Conservation (phyloP, 2,113 vertebrate species). For the Scomber japonicus region DNA sequence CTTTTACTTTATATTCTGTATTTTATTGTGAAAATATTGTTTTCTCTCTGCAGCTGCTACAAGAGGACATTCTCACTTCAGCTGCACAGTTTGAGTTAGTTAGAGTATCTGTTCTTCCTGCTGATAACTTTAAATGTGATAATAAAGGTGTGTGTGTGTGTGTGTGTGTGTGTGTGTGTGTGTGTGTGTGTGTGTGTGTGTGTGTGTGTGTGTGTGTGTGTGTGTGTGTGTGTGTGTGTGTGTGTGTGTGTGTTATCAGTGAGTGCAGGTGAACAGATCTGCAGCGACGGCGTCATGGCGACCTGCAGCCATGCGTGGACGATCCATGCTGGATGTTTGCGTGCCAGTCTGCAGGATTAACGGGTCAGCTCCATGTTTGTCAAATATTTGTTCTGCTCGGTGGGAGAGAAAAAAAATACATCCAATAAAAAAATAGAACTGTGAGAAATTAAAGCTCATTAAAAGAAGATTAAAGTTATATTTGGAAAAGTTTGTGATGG, state of each 20-base stretch:
- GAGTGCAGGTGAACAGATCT: constrained; percentile 38
- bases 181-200: no score
- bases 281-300: constrained; percentile 30
- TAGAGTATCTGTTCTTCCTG: not conserved
- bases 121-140: not conserved
- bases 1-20: no score
- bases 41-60: no score
- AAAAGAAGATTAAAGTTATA: not conserved
- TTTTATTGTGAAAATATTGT: no score
- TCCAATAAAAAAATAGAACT: no score
- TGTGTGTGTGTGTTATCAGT: not conserved
- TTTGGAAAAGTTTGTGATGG: no score
- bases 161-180: no score
- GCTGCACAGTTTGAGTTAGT: not conserved
- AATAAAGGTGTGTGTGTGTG: no score
- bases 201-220: no score
- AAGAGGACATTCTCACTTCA: no score
- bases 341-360: constrained; percentile 37
- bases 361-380: constrained; percentile 34
- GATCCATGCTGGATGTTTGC: constrained; percentile 7
- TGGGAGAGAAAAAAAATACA: no score
- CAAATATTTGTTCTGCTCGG: constrained; percentile 40
- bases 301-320: constrained; percentile 51
- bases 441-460: not conserved
- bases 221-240: no score